Base-by-base conservation (phyloP, 2,113 vertebrate genomes). In the Chloebia gouldiae region DNA sequence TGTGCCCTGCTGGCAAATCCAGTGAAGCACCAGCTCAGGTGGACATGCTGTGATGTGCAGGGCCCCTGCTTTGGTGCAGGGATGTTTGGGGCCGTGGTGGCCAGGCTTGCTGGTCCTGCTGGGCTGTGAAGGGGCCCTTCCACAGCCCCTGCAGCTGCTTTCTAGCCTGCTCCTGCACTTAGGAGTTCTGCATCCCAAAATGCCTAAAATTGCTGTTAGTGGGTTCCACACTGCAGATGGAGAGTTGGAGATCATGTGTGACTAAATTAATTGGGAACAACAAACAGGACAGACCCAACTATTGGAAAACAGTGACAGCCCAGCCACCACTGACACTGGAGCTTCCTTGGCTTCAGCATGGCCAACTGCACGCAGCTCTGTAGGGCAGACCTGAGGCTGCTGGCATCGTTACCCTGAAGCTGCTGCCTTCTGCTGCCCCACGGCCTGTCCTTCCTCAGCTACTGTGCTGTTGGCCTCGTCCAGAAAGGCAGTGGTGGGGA, bases 321-420 rank as follows among this genome's bases (percentile, higher is more conserved):
- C 0, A 0, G 11, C 18, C 35, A 42, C 17, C 51, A 4, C 54
- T 0, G 17, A 1, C 0, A 1, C 45, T 13, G 35, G 24, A 69
- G 73, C 2, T 75, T 21, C 72, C 35, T 14, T 6, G 64, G 69
- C 33, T 50, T 30, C 31, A 15, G 35, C 0, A 1, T 9, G 40
- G 39, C 37, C 51, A 3, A 1, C 7, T 0, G 3, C 22, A 4
- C 2, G 0, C 0, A 8, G 54, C 18, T 44, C 9, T 10, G 27
- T 0, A 3, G 15, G 30, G 9, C 1, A 0, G 20, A 37, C 25
- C 47, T 3, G 40, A 33, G 68, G 56, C 78, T 76, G 61, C 47
- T 54, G 54, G 24, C 42, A 61, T 12, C 63, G 2, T 5, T 11
- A 13, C 50, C 60, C 84, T 1, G 7, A 2, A 23, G 25, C 47